Percentiles rank a stretch among this genome's conserved stretches.
Evolutionary conservation across 2,797 vertebrate species (phyloP).

Genomic region (Numenius phaeopus): DNA sequence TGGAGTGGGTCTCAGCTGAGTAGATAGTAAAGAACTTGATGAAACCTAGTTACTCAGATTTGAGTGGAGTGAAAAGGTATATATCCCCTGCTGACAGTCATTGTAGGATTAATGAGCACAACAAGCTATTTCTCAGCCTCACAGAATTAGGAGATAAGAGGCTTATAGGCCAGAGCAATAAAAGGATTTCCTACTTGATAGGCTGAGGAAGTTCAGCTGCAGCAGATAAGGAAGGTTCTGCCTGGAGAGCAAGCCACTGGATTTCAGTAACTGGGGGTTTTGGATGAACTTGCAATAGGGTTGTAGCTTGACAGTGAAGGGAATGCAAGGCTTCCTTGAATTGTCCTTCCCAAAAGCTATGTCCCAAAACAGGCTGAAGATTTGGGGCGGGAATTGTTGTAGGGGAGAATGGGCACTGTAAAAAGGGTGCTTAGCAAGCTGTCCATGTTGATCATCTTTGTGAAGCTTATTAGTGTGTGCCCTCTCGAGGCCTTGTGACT

Average conservation of each 20-base stretch:
- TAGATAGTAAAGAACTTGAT: background rate
- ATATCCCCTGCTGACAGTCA: constrained; percentile 1
- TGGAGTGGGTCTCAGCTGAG: background rate
- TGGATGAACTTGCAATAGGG: background rate
- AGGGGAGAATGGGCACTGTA: background rate
- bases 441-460: background rate
- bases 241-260: background rate
- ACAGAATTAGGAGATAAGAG: constrained; percentile 41
- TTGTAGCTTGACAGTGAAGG: background rate
- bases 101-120: constrained; percentile 45
- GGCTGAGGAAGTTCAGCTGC: constrained; percentile 43
- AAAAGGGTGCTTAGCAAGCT: background rate
- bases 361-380: background rate
- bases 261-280: background rate
- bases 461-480: background rate
- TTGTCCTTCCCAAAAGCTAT: background rate
- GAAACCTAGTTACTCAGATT: constrained; percentile 22
- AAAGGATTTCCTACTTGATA: constrained; percentile 55
- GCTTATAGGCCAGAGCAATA: constrained; percentile 50
- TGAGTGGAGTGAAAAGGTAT: background rate
- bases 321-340: background rate
- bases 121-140: constrained; percentile 33
- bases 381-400: background rate
- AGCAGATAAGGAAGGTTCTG: constrained; percentile 29
- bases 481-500: background rate